Evolutionary conservation across 2,797 vertebrate species (phyloP), one percentile per base, ranked within the genome.

Genomic region (Chrosomus eos): DNA sequence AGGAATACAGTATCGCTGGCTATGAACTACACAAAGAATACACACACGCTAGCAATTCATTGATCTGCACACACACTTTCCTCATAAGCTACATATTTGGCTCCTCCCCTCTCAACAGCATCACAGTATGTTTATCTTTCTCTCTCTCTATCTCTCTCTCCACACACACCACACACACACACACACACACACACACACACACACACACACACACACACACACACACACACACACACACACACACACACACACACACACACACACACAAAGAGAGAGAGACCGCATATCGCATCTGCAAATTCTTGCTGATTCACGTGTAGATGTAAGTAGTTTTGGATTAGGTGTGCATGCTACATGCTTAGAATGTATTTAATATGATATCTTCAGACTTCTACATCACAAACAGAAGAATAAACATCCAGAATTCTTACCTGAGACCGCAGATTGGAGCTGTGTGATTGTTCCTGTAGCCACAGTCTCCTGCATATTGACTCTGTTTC

Each of bases 361-460:
- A 28, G 26, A 31, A 64, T 64, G 14, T 31, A 31, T 23, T 26
- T 13, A 28, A 40, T 11, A 55, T 43, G 28, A 62, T 33, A 33
- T 74, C 72, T 23, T n/a, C 60, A 23, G 13, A 33, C 53, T 18
- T 62, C 19, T 43, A 48, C 40, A 53, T 9, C 58, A 72, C 28
- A 31, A 11, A 16, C 16, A 68, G 4, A 31, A 76, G n/a, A 40
- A 51, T 43, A 40, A 18, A 77, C 7, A 60, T 68, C 11, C 53
- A 38, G 62, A 21, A 66, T 23, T 75, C 87, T 81, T 90, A 88
- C 87, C 87, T 86, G 78, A 36, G 81, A 51, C 4, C 4, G 66
- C 40, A 48, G 60, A 70, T 45, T 8, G 70, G 38, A 60, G 79
- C 19, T 81, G 45, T 58, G 51, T 85, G 86, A 76, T 64, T 33